Percentiles rank a stretch among this genome's conserved stretches.
These are phyloP conservation scores for Equus quagga DNA, from an alignment of 2,113 vertebrate genomes.

Conservation along the genomic window DNA sequence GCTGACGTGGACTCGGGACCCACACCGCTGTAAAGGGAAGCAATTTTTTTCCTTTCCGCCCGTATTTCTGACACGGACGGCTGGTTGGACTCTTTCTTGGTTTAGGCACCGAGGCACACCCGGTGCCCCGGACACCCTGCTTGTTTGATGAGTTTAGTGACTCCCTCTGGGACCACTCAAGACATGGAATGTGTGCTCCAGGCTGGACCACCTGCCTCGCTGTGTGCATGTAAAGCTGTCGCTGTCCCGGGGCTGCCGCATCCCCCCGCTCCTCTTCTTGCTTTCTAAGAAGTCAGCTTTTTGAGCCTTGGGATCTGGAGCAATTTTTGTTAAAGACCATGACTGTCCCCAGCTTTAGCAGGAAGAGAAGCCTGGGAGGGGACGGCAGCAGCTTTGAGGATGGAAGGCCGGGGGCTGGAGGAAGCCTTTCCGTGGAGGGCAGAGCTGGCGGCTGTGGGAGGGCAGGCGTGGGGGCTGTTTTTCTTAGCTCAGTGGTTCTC, in stretches of 20 bases:
- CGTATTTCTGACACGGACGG: background rate
- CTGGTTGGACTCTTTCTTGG: background rate
- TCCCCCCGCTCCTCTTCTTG: background rate
- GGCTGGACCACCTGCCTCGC: background rate
- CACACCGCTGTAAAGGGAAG: background rate
- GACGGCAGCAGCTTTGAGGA: background rate
- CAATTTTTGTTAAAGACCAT: background rate
- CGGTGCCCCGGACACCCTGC: no score
- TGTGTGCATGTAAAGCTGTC: background rate
- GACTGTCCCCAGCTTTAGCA: background rate
- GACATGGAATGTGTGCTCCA: accelerated
- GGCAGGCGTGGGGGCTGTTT: background rate
- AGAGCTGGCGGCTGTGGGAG: background rate
- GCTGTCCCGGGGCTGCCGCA: background rate
- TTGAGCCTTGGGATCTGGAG: background rate
- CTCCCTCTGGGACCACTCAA: background rate
- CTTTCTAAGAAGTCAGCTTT: background rate
- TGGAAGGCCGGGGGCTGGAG: background rate
- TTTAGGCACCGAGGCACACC: accelerated
- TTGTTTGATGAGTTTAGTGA: background rate
- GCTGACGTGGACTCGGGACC: background rate
- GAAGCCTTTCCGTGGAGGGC: background rate
- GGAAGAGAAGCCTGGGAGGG: background rate
- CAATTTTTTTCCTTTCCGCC: background rate
- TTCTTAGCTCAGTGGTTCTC: background rate